These are phyloP conservation scores for Otocyon megalotis DNA, from an alignment of 2,113 vertebrate species.

Conservation along the genomic window DNA sequence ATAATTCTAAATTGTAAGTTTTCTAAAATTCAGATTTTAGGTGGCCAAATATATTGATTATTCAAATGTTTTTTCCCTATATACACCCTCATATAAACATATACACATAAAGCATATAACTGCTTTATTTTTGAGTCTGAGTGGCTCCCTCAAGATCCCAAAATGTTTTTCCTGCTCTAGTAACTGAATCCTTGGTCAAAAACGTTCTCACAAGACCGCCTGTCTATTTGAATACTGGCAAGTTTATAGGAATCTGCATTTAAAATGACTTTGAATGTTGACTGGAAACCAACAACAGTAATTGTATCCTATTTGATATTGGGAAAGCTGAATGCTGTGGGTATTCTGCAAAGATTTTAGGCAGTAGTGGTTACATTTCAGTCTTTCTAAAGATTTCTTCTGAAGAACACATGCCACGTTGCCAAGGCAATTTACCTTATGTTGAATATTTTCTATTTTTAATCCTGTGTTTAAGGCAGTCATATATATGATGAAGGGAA, in stretches of 20 bases:
- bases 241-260: conserved; percentile 55
- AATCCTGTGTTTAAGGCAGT: conserved; percentile 15
- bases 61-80: neutral
- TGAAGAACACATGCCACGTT: conserved; percentile 13
- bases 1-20: neutral
- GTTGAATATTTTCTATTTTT: neutral
- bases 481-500: neutral
- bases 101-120: neutral
- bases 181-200: neutral
- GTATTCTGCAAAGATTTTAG: conserved; percentile 50
- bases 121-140: conserved; percentile 6
- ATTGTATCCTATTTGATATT: conserved; percentile 61
- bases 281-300: conserved; percentile 54
- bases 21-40: conserved; percentile 38
- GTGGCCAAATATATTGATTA: neutral
- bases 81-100: neutral
- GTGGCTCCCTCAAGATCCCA: neutral
- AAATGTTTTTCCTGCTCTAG: neutral
- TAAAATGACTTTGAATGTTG: conserved; percentile 62
- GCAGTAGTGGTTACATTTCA: conserved; percentile 49
- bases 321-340: conserved; percentile 12
- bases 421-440: conserved; percentile 37
- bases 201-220: neutral
- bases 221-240: conserved; percentile 56
- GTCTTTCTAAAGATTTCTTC: conserved; percentile 38